phyloP scores from a whole-genome alignment of 2,888 invertebrate species.

The Aleiodes testaceus region DNA sequence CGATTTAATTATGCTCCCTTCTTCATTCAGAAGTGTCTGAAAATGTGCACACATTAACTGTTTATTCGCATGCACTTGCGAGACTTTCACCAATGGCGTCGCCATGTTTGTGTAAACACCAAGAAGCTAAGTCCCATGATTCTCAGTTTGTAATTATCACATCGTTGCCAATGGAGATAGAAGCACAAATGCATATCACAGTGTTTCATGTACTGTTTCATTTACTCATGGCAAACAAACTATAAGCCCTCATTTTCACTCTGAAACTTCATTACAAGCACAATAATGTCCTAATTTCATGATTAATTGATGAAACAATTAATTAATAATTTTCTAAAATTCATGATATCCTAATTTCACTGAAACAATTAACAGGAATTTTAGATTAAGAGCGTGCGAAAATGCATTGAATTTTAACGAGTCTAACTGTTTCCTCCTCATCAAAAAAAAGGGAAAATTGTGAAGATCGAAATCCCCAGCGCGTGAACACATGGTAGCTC shows the following conservation, averaged over 20 bases:
- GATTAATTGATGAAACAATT: background rate
- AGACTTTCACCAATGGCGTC: conserved; percentile 27
- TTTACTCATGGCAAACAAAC: conserved; percentile 26
- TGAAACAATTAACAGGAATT: conserved; percentile 1
- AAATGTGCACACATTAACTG: conserved; percentile 21
- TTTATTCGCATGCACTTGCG: conserved; percentile 21
- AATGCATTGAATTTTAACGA: conserved; percentile 26
- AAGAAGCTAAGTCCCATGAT: conserved; percentile 36
- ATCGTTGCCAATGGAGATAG: conserved; percentile 38
- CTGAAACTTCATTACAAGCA: conserved; percentile 35
- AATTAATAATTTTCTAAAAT: background rate
- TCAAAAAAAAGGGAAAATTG: conserved; percentile 1
- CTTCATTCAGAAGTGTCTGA: conserved; percentile 21
- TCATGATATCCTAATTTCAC: background rate
- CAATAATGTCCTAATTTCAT: too few relatives aligned
- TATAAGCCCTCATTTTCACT: conserved; percentile 29
- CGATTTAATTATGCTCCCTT: conserved; percentile 38
- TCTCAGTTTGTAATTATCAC: conserved; percentile 41
- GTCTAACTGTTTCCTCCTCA: conserved; percentile 18
- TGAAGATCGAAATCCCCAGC: conserved; percentile 20
- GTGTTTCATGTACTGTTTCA: conserved; percentile 12
- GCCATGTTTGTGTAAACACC: conserved; percentile 19
- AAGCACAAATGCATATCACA: conserved; percentile 17
- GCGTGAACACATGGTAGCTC: conserved; percentile 28
- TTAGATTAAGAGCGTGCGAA: conserved; percentile 4